Conservation (phyloP, 2,113 vertebrate genomes). For the Mandrillus leucophaeus region DNA sequence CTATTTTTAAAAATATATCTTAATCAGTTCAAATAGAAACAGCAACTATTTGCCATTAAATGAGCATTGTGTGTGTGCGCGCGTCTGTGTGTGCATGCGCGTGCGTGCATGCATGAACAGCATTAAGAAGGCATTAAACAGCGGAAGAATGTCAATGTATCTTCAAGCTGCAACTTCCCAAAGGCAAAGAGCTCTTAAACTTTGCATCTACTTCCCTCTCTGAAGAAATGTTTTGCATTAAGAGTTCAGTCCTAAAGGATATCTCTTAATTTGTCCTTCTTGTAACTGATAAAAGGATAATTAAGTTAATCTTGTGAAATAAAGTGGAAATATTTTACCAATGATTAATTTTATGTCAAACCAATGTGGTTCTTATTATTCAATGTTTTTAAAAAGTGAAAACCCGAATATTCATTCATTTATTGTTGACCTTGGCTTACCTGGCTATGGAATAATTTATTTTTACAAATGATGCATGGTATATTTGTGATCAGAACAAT, state of each 20-base stretch:
- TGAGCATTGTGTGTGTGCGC: slow-evolving; percentile 55
- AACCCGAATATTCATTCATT: not conserved
- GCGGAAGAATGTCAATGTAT: slow-evolving; percentile 13
- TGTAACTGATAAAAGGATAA: slow-evolving; percentile 38
- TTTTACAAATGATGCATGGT: not conserved
- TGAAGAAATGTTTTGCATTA: slow-evolving; percentile 57
- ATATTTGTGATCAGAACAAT: slow-evolving; percentile 59
- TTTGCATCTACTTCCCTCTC: slow-evolving; percentile 53
- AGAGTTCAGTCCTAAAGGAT: not conserved
- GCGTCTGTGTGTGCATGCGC: not conserved
- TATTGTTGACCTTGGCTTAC: slow-evolving; percentile 32
- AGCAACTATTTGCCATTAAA: slow-evolving; percentile 68
- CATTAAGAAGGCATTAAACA: slow-evolving; percentile 62
- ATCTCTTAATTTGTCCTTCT: slow-evolving; percentile 35
- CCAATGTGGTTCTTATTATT: slow-evolving; percentile 38
- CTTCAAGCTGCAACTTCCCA: slow-evolving; percentile 59
- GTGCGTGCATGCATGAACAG: not conserved
- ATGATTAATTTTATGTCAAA: slow-evolving; percentile 27
- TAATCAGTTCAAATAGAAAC: slow-evolving; percentile 78
- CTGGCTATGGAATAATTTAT: slow-evolving; percentile 4
- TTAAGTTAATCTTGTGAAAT: slow-evolving; percentile 60
- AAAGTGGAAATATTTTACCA: not conserved
- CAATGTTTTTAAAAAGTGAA: slow-evolving; percentile 9
- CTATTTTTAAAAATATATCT: slow-evolving; percentile 74
- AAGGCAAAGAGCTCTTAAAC: slow-evolving; percentile 47